phyloP scores from a whole-genome alignment of 1,140 invertebrate species.

The Alviniconcha marisindica region DNA sequence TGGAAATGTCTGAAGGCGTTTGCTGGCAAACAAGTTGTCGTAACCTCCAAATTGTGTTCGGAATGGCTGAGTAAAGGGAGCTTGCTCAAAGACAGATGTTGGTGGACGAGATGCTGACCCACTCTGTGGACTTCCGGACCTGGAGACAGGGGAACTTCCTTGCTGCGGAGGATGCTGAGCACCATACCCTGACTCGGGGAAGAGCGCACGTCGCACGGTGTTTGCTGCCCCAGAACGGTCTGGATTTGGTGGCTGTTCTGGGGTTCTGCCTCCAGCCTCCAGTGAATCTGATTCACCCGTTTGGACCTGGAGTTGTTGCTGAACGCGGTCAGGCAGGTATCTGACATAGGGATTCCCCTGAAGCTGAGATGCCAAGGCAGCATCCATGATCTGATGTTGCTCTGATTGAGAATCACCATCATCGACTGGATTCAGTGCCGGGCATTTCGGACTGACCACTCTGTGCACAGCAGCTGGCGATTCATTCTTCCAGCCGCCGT shows the following conservation, averaged over 20 bases:
- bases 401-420: not conserved
- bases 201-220: not conserved
- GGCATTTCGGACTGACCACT: not conserved
- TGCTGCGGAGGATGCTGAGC: not conserved
- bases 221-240: not conserved
- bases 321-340: not conserved
- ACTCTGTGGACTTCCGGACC: not conserved
- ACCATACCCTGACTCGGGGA: not conserved
- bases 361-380: not conserved
- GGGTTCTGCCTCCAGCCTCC: not conserved
- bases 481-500: not conserved
- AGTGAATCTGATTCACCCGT: too few relatives aligned
- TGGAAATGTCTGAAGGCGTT: not conserved
- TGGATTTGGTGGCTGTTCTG: not conserved
- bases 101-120: not conserved
- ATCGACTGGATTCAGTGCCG: not conserved
- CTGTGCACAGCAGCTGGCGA: slow-evolving; percentile 13
- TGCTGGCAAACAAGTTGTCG: slow-evolving; percentile 10
- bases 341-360: not conserved
- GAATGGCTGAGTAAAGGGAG: not conserved
- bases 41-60: not conserved
- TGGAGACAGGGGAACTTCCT: not conserved
- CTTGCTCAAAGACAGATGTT: not conserved
- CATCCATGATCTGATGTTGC: too few relatives aligned
- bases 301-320: not conserved